phyloP scores from a whole-genome alignment of 2,888 invertebrate species.

The Polyommatus icarus region DNA sequence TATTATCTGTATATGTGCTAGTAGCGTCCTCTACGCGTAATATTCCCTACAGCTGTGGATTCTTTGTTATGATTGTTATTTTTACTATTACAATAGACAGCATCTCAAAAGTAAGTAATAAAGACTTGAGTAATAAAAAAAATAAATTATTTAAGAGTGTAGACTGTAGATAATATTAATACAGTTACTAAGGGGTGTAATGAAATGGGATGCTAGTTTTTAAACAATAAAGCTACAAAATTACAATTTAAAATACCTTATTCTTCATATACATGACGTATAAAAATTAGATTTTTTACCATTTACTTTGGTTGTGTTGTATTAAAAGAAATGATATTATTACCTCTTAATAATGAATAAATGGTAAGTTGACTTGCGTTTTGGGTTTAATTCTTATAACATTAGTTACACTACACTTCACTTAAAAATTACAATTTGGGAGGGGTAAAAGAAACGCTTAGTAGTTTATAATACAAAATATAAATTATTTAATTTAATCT shows the following conservation, averaged over 20 bases:
- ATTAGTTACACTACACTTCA: no score
- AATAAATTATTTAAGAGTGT: not conserved
- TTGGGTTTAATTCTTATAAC: not conserved
- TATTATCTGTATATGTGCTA: no score
- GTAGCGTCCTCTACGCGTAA: no score
- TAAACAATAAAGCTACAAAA: not conserved
- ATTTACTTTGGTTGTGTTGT: not conserved
- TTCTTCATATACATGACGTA: not conserved
- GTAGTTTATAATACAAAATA: not conserved
- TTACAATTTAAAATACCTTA: not conserved
- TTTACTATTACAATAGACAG: no score
- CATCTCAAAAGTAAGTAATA: not conserved
- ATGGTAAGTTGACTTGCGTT: not conserved
- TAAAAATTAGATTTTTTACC: not conserved
- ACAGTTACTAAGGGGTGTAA: not conserved
- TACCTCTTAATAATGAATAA: not conserved
- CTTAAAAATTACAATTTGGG: not conserved
- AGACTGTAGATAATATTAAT: no score
- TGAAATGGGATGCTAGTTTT: not conserved
- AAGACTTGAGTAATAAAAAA: not conserved
- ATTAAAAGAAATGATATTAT: not conserved
- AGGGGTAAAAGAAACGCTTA: not conserved
- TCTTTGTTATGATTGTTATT: no score
- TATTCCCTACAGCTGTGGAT: no score
- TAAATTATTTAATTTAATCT: slow-evolving; percentile 26